Evolutionary conservation across 2,113 vertebrate species (phyloP).

Genomic region (Gadus macrocephalus): DNA sequence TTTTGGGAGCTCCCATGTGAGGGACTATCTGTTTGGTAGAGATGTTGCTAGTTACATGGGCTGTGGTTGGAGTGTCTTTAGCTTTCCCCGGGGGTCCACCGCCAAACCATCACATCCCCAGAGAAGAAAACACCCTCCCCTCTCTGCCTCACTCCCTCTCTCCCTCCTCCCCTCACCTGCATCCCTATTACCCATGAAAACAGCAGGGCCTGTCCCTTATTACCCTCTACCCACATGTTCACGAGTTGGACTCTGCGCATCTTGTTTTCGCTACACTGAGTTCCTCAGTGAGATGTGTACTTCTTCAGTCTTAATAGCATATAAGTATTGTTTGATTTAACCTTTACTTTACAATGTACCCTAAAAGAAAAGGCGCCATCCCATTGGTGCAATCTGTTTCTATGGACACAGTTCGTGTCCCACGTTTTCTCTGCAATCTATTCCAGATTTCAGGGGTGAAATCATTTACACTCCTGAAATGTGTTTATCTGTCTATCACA

Average conservation of each 20-base stretch:
- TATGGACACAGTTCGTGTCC: too few species aligned
- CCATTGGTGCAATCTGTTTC: too few species aligned
- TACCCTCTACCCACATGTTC: not conserved
- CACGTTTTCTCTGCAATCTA: too few species aligned
- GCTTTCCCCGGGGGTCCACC: conserved; percentile 19
- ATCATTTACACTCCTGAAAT: not conserved
- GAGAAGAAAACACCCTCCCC: conserved; percentile 20
- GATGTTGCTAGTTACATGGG: conserved; percentile 34
- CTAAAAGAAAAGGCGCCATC: too few species aligned
- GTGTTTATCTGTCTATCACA: not conserved
- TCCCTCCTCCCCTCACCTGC: conserved; percentile 17
- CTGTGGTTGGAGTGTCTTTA: conserved; percentile 18
- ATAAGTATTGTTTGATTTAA: too few species aligned
- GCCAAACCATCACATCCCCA: conserved; percentile 9
- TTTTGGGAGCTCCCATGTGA: conserved; percentile 27
- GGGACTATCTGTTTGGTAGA: conserved; percentile 11
- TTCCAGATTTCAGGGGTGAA: not conserved
- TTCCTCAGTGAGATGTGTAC: not conserved
- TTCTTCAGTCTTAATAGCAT: too few species aligned
- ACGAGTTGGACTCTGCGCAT: not conserved
- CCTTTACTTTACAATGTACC: too few species aligned
- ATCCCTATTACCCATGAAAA: conserved; percentile 7
- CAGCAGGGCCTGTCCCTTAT: not conserved
- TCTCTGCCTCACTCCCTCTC: conserved; percentile 11
- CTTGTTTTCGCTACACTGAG: not conserved